phyloP scores from a whole-genome alignment of 2,888 invertebrate genomes.

The Sepiola atlantica region DNA sequence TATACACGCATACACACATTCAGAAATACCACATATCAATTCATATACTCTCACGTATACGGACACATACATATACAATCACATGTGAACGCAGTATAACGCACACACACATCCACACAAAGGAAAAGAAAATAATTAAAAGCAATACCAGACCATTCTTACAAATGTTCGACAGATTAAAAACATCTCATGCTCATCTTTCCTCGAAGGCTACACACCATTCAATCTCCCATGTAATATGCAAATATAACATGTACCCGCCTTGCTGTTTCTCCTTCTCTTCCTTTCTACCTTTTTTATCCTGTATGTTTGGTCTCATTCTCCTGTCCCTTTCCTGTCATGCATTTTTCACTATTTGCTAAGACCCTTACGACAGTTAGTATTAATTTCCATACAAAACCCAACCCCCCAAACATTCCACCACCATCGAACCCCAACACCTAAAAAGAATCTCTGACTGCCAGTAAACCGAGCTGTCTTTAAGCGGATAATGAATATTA shows the following conservation, averaged over 20 bases:
- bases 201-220: background rate
- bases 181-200: background rate
- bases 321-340: background rate
- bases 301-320: background rate
- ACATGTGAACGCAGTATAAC: no score
- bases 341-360: background rate
- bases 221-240: background rate
- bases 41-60: no score
- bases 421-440: no score
- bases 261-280: background rate
- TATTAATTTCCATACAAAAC: background rate
- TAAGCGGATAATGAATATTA: slow-evolving; percentile 10
- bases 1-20: no score
- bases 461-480: background rate
- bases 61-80: no score
- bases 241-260: background rate
- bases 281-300: no score
- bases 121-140: no score
- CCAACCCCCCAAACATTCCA: no score
- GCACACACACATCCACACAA: no score
- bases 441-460: background rate
- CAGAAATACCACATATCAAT: no score
- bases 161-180: background rate
- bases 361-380: background rate
- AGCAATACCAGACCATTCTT: background rate